A percentile compares a stretch with the other conserved stretches of the same genome.
Evolutionary conservation across 2,888 invertebrate species (phyloP).

Genomic region (Rhagophthalmus giganteus): DNA sequence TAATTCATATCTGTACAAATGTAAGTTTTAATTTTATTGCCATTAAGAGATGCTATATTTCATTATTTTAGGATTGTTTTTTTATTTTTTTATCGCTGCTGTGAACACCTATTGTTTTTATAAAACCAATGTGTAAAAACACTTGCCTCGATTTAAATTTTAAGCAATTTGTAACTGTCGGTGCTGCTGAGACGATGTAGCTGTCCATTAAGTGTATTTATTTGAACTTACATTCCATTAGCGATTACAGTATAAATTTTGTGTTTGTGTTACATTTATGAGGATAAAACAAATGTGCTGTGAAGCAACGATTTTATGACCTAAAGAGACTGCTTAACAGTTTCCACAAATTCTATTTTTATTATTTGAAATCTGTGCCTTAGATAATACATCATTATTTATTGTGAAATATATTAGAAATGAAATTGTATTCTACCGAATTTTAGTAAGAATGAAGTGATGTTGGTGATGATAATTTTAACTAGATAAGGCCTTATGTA

Average conservation of each 20-base stretch:
- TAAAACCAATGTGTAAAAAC: constrained; percentile 10
- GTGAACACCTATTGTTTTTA: constrained; percentile 16
- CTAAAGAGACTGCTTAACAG: constrained; percentile 10
- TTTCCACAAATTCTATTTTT: constrained; percentile 22
- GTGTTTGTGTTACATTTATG: constrained; percentile 10
- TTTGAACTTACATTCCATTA: constrained; percentile 28
- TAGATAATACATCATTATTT: constrained; percentile 28
- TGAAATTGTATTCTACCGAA: constrained; percentile 17
- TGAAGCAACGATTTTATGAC: constrained; percentile 22
- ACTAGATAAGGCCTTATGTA: constrained; percentile 21
- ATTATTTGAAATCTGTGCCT: constrained; percentile 34
- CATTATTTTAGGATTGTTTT: constrained; percentile 10
- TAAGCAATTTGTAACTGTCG: constrained; percentile 13
- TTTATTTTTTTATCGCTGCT: constrained; percentile 14
- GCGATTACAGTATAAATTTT: constrained; percentile 21
- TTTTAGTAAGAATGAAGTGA: constrained; percentile 14
- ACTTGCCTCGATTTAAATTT: constrained; percentile 15
- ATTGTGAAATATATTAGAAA: constrained; percentile 24
- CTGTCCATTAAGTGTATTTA: constrained; percentile 13
- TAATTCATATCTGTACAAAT: constrained; percentile 28
- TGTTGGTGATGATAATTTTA: constrained; percentile 16
- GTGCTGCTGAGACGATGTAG: constrained; percentile 9
- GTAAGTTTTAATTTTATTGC: constrained; percentile 18
- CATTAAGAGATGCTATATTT: constrained; percentile 16
- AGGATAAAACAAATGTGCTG: constrained; percentile 21